Evolutionary conservation across 2,888 invertebrate species (phyloP).

Genomic region (Hofmannophila pseudospretella): DNA sequence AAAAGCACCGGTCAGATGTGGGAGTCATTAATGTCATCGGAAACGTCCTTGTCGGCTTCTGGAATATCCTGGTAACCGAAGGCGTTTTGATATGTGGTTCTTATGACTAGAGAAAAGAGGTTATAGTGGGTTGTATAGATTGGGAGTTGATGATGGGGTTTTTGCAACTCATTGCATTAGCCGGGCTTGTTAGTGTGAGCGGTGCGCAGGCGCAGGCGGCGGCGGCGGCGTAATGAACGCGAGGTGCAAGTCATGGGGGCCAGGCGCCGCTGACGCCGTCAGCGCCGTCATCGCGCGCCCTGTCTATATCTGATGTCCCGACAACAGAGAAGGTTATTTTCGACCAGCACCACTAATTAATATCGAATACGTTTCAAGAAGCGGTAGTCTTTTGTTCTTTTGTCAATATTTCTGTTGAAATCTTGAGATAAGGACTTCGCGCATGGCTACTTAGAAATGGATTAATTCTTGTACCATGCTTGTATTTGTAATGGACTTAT

Average conservation of each 20-base stretch:
- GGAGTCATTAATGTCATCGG: slow-evolving; percentile 71
- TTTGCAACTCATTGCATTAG: slow-evolving; percentile 77
- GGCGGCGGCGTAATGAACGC: slow-evolving; percentile 57
- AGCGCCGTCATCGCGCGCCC: slow-evolving; percentile 51
- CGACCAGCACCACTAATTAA: slow-evolving; percentile 72
- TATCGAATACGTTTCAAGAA: slow-evolving; percentile 55
- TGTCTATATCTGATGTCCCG: slow-evolving; percentile 66
- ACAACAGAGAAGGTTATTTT: slow-evolving; percentile 72
- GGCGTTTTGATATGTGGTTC: slow-evolving; percentile 29
- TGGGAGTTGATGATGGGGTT: slow-evolving; percentile 31
- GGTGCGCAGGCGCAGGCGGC: slow-evolving; percentile 27
- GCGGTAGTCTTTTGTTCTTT: slow-evolving; percentile 60
- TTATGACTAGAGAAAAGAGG: slow-evolving; percentile 23
- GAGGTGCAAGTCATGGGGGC: slow-evolving; percentile 68
- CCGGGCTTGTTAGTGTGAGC: slow-evolving; percentile 70
- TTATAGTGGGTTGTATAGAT: slow-evolving; percentile 17
- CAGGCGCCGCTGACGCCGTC: slow-evolving; percentile 60
- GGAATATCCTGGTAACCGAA: slow-evolving; percentile 23
- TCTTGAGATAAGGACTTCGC: too few species aligned
- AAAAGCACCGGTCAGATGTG: slow-evolving; percentile 52
- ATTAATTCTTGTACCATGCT: slow-evolving; percentile 6
- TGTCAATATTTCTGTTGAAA: slow-evolving; percentile 51
- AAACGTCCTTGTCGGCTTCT: slow-evolving; percentile 60
- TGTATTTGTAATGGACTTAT: too few species aligned
- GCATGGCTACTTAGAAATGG: neutral